Conservation (phyloP, 1,140 invertebrate species). For the Teleogryllus occipitalis region DNA sequence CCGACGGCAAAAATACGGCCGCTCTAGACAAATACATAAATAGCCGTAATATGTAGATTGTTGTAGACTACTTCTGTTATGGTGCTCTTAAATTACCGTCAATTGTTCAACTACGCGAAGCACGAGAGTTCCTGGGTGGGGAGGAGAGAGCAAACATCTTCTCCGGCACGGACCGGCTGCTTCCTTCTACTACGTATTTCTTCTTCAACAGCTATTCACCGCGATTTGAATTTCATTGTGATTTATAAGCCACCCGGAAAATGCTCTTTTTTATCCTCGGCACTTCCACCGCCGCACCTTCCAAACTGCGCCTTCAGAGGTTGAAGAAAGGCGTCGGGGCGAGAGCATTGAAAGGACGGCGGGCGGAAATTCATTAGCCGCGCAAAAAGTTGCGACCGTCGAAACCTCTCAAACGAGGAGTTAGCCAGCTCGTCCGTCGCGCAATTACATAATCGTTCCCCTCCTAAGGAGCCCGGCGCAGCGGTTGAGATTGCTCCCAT, state of each 20-base stretch:
- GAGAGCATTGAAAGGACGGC: neutral
- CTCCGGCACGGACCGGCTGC: no score
- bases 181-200: no score
- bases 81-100: neutral
- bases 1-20: neutral
- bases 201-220: no score
- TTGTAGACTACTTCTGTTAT: neutral
- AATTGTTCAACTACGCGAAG: neutral
- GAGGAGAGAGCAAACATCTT: neutral
- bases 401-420: neutral
- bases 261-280: no score
- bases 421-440: neutral
- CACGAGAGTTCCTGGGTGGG: neutral
- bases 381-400: neutral
- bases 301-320: no score
- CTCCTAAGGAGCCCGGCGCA: neutral
- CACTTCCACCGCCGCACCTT: no score
- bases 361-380: neutral
- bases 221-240: no score
- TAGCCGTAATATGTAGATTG: conserved; percentile 1
- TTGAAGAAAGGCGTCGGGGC: no score
- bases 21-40: neutral
- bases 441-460: neutral
- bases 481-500: neutral
- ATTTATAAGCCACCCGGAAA: no score